phyloP scores from a whole-genome alignment of 2,797 vertebrate species.

The Peromyscus eremicus region DNA sequence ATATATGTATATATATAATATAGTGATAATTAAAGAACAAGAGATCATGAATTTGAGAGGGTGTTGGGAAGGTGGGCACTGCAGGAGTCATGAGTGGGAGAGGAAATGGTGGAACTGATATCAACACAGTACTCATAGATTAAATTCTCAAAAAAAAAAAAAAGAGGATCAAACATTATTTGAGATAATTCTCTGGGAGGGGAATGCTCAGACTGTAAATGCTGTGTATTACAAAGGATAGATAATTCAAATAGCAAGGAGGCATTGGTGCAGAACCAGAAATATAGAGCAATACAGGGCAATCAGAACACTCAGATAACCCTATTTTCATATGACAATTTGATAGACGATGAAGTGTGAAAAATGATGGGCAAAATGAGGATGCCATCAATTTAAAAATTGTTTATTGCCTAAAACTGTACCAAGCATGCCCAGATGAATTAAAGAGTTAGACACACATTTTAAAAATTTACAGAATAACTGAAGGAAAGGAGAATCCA shows the following conservation, averaged over 20 bases:
- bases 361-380: background rate
- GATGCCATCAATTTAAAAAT: conserved; percentile 13
- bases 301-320: background rate
- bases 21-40: background rate
- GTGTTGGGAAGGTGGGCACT: background rate
- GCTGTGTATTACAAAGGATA: background rate
- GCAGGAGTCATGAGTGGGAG: too few relatives aligned
- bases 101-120: background rate
- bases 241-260: background rate
- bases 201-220: background rate
- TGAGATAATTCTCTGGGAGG: background rate
- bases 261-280: background rate
- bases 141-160: background rate
- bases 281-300: background rate
- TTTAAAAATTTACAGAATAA: background rate
- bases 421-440: conserved; percentile 1
- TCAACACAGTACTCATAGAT: background rate
- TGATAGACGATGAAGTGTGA: conserved; percentile 3
- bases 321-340: background rate
- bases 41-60: background rate
- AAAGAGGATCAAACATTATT: conserved; percentile 26
- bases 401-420: background rate
- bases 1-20: background rate
- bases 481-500: conserved; percentile 27
- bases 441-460: background rate